Evolutionary conservation across 2,797 vertebrate species (phyloP), one percentile per base, ranked within the genome.

Genomic region (Pogoniulus pusillus): DNA sequence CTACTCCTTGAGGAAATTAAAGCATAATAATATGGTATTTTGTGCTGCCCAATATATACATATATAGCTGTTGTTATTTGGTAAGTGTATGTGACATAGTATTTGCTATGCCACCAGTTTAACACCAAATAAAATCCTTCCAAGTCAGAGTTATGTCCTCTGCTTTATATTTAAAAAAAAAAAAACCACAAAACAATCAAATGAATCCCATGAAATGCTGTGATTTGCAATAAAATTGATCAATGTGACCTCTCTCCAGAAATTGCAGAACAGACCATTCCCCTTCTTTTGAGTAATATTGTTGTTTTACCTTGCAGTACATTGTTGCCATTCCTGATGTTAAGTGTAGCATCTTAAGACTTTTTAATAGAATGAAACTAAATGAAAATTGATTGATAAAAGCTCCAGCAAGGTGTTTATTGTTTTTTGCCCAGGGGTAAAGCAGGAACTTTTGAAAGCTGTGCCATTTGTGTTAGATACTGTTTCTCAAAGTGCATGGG

Each of bases 371-470:
- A 89, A 89, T 72, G 91, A 91, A 95, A 87, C 90, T 75, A 93
- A 95, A 95, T 92, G 88, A 95, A 96, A 96, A 96, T 96, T 96
- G 93, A 95, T 95, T 96, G 94, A 94, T 95, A 93, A 96, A 95
- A 93, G 73, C 90, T 94, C 90, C 76, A 93, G 95, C 88, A 81
- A 80, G 82, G 76, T 93, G 79, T 94, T 96, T 93, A 95, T 90
- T 90, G 94, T 82, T 95, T 95, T 95, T 93, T 93, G 93, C 95
- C 90, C 29, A 39, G 60, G 60, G 90, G 82, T 78, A 83, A 79
- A 91, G 84, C 75, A 93, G 91, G 85, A 93, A 94, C 43, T 96
- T 95, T 81, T 81, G 66, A 91, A 91, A 93, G 32, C 84, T 7
- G 0, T 80, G 89, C 72, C 64, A 58, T 85, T 94, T 91, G 49